These are phyloP conservation scores for Phoenicopterus ruber DNA, from an alignment of 2,113 vertebrate genomes.

Conservation along the genomic window DNA sequence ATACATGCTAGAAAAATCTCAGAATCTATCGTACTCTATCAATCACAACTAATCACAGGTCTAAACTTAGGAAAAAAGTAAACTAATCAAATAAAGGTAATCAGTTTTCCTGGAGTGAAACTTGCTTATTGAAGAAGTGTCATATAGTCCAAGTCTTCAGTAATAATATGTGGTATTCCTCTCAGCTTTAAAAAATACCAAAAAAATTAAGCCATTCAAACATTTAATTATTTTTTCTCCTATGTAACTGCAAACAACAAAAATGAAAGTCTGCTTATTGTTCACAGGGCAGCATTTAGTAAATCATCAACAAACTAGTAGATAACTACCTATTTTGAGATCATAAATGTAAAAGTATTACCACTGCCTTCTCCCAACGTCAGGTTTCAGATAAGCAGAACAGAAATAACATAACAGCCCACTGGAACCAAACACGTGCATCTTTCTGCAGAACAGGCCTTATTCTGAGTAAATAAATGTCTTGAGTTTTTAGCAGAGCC, in stretches of 20 bases:
- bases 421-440: not conserved
- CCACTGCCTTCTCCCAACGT: not conserved
- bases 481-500: not conserved
- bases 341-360: not conserved
- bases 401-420: not conserved
- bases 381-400: not conserved
- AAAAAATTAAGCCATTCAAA: not conserved
- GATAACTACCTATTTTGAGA: not conserved
- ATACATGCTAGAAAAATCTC: not conserved
- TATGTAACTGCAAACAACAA: not conserved
- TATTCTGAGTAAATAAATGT: not conserved
- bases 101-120: not conserved
- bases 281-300: not conserved
- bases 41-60: not conserved
- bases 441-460: not conserved
- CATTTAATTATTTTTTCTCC: not conserved
- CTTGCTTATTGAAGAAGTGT: not conserved
- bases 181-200: not conserved
- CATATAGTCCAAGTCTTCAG: not conserved
- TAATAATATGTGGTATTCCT: not conserved
- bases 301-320: not conserved
- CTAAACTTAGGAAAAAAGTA: not conserved
- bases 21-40: not conserved
- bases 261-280: not conserved
- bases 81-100: not conserved